phyloP scores from a whole-genome alignment of 2,113 vertebrate species.

The Merops nubicus region DNA sequence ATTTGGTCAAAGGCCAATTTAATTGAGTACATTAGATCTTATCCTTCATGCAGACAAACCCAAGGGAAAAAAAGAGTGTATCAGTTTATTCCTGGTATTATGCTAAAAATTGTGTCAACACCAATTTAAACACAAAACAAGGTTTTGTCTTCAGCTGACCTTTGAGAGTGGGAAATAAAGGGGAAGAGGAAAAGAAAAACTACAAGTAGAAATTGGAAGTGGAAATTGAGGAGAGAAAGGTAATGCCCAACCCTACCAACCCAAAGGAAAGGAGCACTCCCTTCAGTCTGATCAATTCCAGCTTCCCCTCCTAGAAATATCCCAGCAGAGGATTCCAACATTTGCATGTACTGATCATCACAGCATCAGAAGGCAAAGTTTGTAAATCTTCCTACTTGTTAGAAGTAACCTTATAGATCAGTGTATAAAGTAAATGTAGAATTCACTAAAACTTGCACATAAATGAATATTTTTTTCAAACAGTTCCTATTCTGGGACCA shows the following conservation, averaged over 20 bases:
- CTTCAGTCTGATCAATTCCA: background rate
- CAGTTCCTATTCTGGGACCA: background rate
- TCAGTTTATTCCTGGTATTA: background rate
- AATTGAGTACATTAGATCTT: background rate
- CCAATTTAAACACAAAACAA: background rate
- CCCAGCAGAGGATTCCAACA: background rate
- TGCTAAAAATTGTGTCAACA: background rate
- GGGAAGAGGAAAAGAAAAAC: background rate
- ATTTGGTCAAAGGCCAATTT: background rate
- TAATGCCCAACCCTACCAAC: background rate
- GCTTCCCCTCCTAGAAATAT: background rate
- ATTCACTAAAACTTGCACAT: background rate
- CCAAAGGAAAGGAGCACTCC: background rate
- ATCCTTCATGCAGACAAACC: background rate
- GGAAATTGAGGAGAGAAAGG: background rate
- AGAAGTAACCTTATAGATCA: background rate
- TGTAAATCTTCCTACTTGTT: background rate
- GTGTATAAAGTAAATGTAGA: fast-evolving
- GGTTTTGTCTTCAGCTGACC: background rate
- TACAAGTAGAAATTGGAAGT: background rate
- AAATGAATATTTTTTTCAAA: background rate
- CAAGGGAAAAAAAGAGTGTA: too few relatives aligned
- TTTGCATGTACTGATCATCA: background rate
- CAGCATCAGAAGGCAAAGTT: background rate
- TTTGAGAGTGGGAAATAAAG: background rate